Conservation (phyloP, 2,888 invertebrate genomes). For the Oligia fasciuncula region DNA sequence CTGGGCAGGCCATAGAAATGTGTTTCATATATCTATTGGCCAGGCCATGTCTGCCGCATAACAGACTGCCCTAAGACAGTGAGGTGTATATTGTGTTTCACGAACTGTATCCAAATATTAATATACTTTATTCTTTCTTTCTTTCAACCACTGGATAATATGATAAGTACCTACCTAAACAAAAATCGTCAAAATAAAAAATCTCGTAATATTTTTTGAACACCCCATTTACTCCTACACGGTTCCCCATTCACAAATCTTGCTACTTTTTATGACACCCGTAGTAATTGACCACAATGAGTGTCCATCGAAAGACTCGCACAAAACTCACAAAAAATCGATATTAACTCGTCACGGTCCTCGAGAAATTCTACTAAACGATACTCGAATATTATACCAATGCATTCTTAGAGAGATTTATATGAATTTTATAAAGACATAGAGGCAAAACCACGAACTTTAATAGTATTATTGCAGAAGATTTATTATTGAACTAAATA, state of each 20-base stretch:
- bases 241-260: constrained; percentile 73
- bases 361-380: constrained; percentile 73
- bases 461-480: constrained; percentile 62
- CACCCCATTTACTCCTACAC: constrained; percentile 69
- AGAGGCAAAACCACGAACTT: constrained; percentile 68
- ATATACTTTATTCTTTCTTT: too few relatives aligned
- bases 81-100: too few relatives aligned
- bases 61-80: too few relatives aligned
- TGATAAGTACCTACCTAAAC: background rate
- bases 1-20: too few relatives aligned
- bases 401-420: constrained; percentile 76
- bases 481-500: constrained; percentile 65
- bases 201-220: constrained; percentile 41
- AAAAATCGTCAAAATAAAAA: background rate
- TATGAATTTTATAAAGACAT: constrained; percentile 84
- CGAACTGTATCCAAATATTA: too few relatives aligned
- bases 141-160: too few relatives aligned
- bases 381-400: constrained; percentile 68
- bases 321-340: constrained; percentile 69
- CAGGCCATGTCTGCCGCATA: too few relatives aligned
- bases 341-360: constrained; percentile 82
- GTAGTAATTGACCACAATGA: constrained; percentile 84
- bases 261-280: constrained; percentile 81
- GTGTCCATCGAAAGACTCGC: constrained; percentile 73
- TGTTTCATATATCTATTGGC: too few relatives aligned